A percentile compares a stretch with the other conserved stretches of the same genome.
phyloP scores from a whole-genome alignment of 2,113 vertebrate species.

The Planiliza haematocheilus region DNA sequence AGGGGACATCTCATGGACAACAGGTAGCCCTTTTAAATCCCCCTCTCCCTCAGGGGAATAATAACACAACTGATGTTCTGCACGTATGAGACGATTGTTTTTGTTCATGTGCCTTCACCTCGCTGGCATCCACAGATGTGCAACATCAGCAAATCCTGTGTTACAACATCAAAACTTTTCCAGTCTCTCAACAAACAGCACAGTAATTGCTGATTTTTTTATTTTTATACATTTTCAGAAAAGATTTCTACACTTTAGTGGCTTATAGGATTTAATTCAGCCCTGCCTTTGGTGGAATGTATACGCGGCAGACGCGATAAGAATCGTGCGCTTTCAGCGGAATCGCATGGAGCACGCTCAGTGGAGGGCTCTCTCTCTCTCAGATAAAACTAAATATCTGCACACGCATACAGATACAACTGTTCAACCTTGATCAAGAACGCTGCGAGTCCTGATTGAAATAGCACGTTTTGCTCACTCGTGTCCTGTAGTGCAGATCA shows the following conservation, averaged over 20 bases:
- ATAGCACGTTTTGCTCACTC: background rate
- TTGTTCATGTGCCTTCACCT: background rate
- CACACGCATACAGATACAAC: background rate
- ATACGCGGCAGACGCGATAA: background rate
- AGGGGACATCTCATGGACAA: background rate
- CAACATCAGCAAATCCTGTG: conserved; percentile 1
- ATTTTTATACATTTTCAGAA: no score
- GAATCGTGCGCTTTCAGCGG: background rate
- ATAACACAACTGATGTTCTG: background rate
- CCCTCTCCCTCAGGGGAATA: no score
- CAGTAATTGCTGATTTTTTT: background rate
- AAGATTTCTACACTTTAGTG: background rate
- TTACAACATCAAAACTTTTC: background rate
- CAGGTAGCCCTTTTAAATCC: background rate
- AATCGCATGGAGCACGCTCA: background rate
- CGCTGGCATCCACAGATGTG: conserved; percentile 1
- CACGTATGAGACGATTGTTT: background rate
- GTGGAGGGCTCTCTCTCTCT: background rate
- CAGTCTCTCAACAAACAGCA: conserved; percentile 12
- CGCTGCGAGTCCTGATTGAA: background rate
- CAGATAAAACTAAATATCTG: background rate
- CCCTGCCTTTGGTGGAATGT: background rate
- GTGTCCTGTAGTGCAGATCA: background rate
- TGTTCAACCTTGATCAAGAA: background rate
- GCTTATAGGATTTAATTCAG: background rate